Conservation (phyloP, 2,888 invertebrate species). For the Bhutanitis thaidina region DNA sequence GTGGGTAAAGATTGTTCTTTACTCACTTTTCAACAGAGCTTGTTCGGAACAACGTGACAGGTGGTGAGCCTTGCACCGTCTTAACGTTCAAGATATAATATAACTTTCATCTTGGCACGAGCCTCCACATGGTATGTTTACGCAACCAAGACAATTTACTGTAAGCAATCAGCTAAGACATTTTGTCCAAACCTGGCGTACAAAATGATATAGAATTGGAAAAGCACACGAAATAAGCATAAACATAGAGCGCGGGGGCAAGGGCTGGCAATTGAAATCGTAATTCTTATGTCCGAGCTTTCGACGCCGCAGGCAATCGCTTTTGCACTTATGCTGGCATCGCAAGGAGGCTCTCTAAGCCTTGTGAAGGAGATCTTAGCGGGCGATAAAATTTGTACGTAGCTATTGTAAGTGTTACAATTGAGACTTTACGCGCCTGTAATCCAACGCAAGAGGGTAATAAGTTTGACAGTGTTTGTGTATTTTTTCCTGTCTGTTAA, state of each 20-base stretch:
- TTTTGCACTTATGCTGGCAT: background rate
- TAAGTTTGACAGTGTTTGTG: background rate
- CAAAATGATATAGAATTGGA: slow-evolving; percentile 16
- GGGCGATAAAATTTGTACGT: slow-evolving; percentile 8
- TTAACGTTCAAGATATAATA: too few species aligned
- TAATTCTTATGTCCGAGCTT: slow-evolving; percentile 49
- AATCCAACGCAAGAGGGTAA: background rate
- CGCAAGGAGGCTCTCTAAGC: slow-evolving; percentile 4
- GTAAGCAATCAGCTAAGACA: background rate
- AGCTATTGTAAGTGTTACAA: slow-evolving; percentile 12
- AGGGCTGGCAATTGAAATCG: slow-evolving; percentile 43
- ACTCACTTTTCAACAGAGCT: too few species aligned
- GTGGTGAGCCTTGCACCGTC: too few species aligned
- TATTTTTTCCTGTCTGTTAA: too few species aligned
- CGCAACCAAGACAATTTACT: background rate
- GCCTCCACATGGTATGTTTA: background rate
- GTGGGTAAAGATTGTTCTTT: too few species aligned
- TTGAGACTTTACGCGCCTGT: background rate
- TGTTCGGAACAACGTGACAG: too few species aligned
- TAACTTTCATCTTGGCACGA: too few species aligned
- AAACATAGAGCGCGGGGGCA: slow-evolving; percentile 24
- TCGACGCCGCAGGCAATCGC: slow-evolving; percentile 37
- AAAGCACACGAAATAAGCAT: slow-evolving; percentile 18
- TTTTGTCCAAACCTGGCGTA: slow-evolving; percentile 10
- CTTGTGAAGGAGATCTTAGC: background rate